Evolutionary conservation across 2,888 invertebrate species (phyloP).

Genomic region (Eupithecia insigniata): DNA sequence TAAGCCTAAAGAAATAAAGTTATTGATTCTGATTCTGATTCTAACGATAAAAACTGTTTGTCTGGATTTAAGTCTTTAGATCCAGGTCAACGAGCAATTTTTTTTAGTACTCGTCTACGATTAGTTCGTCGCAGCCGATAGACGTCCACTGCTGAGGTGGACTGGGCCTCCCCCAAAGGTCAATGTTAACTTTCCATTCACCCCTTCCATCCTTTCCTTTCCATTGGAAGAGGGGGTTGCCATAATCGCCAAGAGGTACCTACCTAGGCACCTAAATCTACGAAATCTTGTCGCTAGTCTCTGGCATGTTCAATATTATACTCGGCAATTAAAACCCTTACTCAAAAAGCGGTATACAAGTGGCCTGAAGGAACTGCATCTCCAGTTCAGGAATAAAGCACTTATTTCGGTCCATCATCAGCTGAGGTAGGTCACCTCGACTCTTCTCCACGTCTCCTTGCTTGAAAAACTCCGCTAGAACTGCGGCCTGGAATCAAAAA

Average conservation of each 20-base stretch:
- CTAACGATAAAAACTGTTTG: neutral
- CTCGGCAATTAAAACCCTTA: conserved; percentile 50
- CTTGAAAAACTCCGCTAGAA: conserved; percentile 93
- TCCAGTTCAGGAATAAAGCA: conserved; percentile 93
- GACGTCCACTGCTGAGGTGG: neutral
- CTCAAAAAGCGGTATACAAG: conserved; percentile 81
- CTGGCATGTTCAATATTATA: neutral
- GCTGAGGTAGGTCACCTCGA: conserved; percentile 88
- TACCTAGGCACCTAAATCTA: no score
- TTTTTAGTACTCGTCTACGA: no score
- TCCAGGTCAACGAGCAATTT: neutral
- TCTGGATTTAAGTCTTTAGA: neutral
- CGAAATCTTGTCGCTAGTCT: no score
- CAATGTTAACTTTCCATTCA: neutral
- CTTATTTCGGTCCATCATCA: conserved; percentile 92
- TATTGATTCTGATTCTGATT: no score
- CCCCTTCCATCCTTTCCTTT: no score
- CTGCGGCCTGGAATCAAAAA: conserved; percentile 85
- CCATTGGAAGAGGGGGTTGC: no score
- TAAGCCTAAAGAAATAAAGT: no score
- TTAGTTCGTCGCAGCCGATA: neutral
- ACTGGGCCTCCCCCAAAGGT: neutral
- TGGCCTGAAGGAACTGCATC: conserved; percentile 86
- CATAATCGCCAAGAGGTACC: no score
- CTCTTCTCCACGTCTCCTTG: conserved; percentile 94